These are phyloP conservation scores for Stichopus horrens DNA, from an alignment of 53 echinoderm and acorn worm species.

Conservation along the genomic window DNA sequence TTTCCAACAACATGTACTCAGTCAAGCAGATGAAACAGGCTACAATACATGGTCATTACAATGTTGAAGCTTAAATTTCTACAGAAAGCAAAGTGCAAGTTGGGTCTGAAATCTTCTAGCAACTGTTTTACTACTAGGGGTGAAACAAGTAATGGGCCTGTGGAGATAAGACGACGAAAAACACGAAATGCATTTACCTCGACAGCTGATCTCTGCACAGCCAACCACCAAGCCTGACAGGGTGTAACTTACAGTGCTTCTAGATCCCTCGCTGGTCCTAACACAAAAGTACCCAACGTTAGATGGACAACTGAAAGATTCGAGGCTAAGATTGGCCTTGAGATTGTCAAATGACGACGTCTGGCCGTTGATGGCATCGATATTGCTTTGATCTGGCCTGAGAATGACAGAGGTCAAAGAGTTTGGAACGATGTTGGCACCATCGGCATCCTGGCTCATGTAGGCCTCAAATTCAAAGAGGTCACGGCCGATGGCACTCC, in stretches of 20 bases:
- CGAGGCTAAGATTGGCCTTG: not conserved
- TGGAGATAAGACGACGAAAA: too few species aligned
- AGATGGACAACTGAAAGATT: conserved; percentile 3
- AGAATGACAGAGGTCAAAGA: not conserved
- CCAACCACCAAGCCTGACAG: conserved; percentile 8
- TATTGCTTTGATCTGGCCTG: not conserved
- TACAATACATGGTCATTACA: too few species aligned
- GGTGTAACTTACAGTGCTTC: not conserved
- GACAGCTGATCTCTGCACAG: not conserved
- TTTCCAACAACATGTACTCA: too few species aligned
- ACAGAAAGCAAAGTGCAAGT: too few species aligned
- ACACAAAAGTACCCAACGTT: conserved; percentile 22
- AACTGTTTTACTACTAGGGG: too few species aligned
- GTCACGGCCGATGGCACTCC: conserved; percentile 22
- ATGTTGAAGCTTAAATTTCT: too few species aligned
- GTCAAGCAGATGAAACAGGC: too few species aligned
- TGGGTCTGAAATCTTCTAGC: too few species aligned
- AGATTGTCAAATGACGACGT: not conserved
- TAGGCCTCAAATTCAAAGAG: conserved; percentile 13
- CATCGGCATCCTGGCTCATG: conserved; percentile 23
- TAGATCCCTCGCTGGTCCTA: not conserved
- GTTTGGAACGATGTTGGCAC: not conserved
- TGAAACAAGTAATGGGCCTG: too few species aligned
- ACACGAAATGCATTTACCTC: not conserved
- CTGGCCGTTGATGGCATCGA: not conserved